Base-by-base conservation (phyloP, 2,888 invertebrate genomes). In the Pantelozetes paolii region DNA sequence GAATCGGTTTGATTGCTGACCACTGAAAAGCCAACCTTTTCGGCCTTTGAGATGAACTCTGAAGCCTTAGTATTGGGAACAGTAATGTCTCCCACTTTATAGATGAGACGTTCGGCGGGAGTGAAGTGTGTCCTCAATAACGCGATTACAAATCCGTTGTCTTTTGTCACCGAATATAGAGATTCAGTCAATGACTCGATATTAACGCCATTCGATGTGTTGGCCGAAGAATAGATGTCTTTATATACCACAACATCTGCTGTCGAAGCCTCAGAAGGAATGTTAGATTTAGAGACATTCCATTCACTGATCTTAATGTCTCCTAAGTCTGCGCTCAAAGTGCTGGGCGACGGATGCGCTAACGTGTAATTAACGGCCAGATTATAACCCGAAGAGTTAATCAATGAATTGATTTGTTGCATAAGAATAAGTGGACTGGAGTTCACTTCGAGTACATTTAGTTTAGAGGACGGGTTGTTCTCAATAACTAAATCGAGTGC, bases 401-500 rank as follows among this genome's bases (percentile, higher is more conserved):
- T 32, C 2, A 75, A 73, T 54, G 75, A 71, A 13, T 67, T 71
- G 1, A 79, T 72, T 48, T 75, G 72, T 20, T 74, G 6, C 26
- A 69, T 57, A 1, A 79, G 28, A 15, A 75, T 67, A 20, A 67
- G 11, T 6, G 57, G 50, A 18, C 75, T 73, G 3, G 76, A 73
- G 30, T 77, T 86, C 9, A 88, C 83, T 85, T 95, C 94, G 18
- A 86, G 84, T 20, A 88, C 84, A 82, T 90, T 91, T 23, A 94
- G 82, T 80, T 89, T 90, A 2, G 88, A 82, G 13, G 88, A 86
- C 48, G 85, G 84, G 23, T 87, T 86, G 82, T 94, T 95, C 84
- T 95, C 94, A 45, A 89, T 82, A 28, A 89, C 88, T 13, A 90
- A 83, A 81, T 94, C 92, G 72, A 92, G 81, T 74, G 81, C 80